Percentiles rank a stretch among this genome's conserved stretches.
Evolutionary conservation across 2,888 invertebrate genomes (phyloP).

Genomic region (Rhagophthalmus giganteus): DNA sequence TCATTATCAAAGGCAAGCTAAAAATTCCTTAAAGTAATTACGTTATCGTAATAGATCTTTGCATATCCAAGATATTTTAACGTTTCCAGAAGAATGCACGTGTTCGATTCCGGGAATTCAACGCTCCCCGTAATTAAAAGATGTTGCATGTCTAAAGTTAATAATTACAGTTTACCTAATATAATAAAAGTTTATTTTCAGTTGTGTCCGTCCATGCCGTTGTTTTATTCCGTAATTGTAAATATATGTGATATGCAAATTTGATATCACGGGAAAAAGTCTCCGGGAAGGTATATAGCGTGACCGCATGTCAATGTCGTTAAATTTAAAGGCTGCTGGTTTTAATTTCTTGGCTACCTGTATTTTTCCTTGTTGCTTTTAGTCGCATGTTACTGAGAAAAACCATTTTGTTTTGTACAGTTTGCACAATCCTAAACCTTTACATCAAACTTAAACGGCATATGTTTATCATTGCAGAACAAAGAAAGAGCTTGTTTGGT

Average conservation of each 20-base stretch:
- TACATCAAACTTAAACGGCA: too few species aligned
- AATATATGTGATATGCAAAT: constrained; percentile 42
- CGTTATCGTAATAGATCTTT: constrained; percentile 30
- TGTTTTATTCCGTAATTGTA: constrained; percentile 41
- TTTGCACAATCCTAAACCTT: too few species aligned
- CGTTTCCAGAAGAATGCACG: constrained; percentile 29
- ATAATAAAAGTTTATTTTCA: constrained; percentile 41
- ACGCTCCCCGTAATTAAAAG: constrained; percentile 35
- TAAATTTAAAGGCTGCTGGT: constrained; percentile 42
- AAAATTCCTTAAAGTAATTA: constrained; percentile 27
- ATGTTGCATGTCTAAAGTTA: constrained; percentile 41
- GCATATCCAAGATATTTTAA: constrained; percentile 28
- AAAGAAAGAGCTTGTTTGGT: too few species aligned
- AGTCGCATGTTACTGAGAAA: too few species aligned
- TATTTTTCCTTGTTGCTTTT: constrained; percentile 12
- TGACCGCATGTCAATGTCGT: constrained; percentile 44
- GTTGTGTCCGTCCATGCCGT: constrained; percentile 36
- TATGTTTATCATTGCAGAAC: too few species aligned
- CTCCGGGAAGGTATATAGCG: constrained; percentile 37
- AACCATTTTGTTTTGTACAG: too few species aligned
- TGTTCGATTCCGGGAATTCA: constrained; percentile 29
- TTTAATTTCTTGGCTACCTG: constrained; percentile 36
- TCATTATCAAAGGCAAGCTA: constrained; percentile 16
- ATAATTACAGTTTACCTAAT: constrained; percentile 37
- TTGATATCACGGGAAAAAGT: constrained; percentile 33